Evolutionary conservation across 1,140 invertebrate species (phyloP), one percentile per base, ranked within the genome.

Genomic region (Anthonomus grandis): DNA sequence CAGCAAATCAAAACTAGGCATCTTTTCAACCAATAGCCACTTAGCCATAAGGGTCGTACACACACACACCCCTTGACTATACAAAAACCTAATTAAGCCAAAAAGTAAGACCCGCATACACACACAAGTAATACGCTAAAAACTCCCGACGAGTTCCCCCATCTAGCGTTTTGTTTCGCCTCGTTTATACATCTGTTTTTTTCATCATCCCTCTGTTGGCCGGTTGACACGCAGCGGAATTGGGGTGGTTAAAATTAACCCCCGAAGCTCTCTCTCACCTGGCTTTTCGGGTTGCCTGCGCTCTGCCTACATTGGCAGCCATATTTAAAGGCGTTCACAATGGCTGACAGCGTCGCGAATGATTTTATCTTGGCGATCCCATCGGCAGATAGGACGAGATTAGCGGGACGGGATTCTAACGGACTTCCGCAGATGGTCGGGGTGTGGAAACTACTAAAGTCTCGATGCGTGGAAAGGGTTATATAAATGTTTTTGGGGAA

Each of bases 341-440:
- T 69, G 67, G 67, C 67, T 44, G 61, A 54, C 58, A 60, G 62
- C 53, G 59, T 52, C 48, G 47, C 48, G 57, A 57, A 49, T 41
- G 53, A 51, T 60, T 69, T 66, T 67, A n/a, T n/a, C n/a, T 64
- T 51, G 52, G 45, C 61, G 68, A 70, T 70, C 61, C 64, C 63
- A 70, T 70, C 68, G 49, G n/a, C 10, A 62, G 66, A 68, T 67
- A 63, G 55, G 54, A 48, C 41, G 60, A 70, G 66, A 68, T 68
- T 68, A 70, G 64, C 66, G 56, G 60, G 62, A 63, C 46, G 44
- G 57, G 61, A 70, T 68, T 60, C 65, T 67, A 70, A 70, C 68
- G 68, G 63, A 70, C 65, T 68, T 70, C 68, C 68, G 68, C 68
- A 70, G 68, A 68, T 70, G 68, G 58, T 48, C 19, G 17, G 23